These are phyloP conservation scores for Tanypteryx hageni DNA, from an alignment of 2,888 invertebrate genomes.

Conservation along the genomic window DNA sequence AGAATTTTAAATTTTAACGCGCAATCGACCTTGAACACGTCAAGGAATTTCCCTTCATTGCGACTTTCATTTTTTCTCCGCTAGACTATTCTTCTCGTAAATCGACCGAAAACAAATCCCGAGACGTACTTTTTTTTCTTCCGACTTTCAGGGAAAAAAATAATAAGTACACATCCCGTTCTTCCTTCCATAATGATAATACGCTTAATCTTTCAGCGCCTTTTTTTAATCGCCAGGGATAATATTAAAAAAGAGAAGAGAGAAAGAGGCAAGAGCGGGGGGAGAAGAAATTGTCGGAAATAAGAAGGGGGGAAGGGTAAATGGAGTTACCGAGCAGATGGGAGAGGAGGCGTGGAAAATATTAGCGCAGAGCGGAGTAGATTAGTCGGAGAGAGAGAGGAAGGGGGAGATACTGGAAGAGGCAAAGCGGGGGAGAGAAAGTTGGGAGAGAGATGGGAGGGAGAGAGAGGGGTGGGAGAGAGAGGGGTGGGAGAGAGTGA, in stretches of 20 bases:
- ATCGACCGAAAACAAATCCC: too few species aligned
- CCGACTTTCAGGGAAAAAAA: too few species aligned
- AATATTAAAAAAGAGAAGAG: neutral
- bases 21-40: neutral
- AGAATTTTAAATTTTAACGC: neutral
- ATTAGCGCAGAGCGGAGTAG: slow-evolving; percentile 7
- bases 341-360: neutral
- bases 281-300: neutral
- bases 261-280: neutral
- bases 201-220: too few species aligned
- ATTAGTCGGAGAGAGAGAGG: neutral
- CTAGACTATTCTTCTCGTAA: too few species aligned
- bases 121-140: too few species aligned
- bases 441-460: neutral
- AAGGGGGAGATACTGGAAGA: neutral
- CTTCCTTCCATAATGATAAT: too few species aligned
- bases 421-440: neutral
- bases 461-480: neutral
- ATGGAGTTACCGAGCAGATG: neutral
- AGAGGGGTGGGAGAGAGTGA: neutral
- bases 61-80: too few species aligned
- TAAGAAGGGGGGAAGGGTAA: too few species aligned
- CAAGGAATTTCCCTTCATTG: too few species aligned
- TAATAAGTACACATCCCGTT: too few species aligned
- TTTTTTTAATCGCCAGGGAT: too few species aligned